A percentile compares a stretch with the other conserved stretches of the same genome.
These are phyloP conservation scores for Zoanthus sociatus DNA, from an alignment of 92 coral and sea anemone genomes.

Conservation along the genomic window DNA sequence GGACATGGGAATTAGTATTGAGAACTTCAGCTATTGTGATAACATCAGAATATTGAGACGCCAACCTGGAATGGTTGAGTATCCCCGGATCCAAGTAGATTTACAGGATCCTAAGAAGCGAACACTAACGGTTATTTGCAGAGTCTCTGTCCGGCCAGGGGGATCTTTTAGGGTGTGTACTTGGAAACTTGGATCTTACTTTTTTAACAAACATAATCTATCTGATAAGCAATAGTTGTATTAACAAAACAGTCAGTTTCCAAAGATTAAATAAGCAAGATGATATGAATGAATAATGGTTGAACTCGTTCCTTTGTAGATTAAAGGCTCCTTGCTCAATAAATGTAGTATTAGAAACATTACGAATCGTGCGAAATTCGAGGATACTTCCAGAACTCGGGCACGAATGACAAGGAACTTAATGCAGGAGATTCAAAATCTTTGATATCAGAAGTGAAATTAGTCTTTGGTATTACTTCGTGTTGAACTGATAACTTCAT, in stretches of 20 bases:
- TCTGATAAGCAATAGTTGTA: no score
- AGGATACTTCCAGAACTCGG: no score
- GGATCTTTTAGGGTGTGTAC: conserved; percentile 85
- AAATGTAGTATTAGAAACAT: neutral
- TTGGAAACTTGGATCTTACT: neutral
- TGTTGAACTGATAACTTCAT: no score
- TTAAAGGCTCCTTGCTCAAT: neutral
- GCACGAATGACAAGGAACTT: no score
- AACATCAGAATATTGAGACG: conserved; percentile 79
- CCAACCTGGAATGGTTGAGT: conserved; percentile 68
- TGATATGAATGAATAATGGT: neutral
- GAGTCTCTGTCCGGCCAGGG: conserved; percentile 82
- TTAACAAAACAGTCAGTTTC: no score
- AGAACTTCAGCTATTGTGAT: conserved; percentile 88
- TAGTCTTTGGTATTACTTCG: no score
- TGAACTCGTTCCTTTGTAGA: neutral
- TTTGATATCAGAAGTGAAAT: no score
- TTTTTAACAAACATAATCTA: no score
- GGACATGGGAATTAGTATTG: conserved; percentile 82
- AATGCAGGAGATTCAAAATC: no score
- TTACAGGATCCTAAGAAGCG: conserved; percentile 81
- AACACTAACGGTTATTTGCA: conserved; percentile 77
- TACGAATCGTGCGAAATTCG: no score
- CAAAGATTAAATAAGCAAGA: neutral
- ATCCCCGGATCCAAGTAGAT: conserved; percentile 81